Percentiles rank a stretch among this genome's conserved stretches.
phyloP scores from a whole-genome alignment of 2,888 invertebrate species.

The Prosapia bicincta region DNA sequence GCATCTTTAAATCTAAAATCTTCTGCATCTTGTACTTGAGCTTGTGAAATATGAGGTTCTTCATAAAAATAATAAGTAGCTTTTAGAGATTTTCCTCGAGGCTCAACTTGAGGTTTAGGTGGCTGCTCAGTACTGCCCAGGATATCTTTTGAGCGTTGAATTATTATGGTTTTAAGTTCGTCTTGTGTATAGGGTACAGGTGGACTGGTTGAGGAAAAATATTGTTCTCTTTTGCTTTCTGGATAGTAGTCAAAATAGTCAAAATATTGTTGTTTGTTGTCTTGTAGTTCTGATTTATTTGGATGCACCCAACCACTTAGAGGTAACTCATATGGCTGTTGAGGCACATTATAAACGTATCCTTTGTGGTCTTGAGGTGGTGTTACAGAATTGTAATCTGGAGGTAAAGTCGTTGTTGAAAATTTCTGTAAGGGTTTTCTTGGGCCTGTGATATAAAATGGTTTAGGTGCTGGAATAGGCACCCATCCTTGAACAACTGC shows the following conservation, averaged over 20 bases:
- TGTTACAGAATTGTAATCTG: constrained; percentile 21
- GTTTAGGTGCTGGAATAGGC: constrained; percentile 40
- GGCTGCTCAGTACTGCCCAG: constrained; percentile 11
- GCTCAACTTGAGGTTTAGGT: constrained; percentile 12
- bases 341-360: constrained; percentile 11
- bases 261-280: constrained; percentile 17
- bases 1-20: background rate
- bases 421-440: constrained; percentile 30
- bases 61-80: constrained; percentile 65
- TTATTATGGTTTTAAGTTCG: constrained; percentile 6
- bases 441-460: constrained; percentile 39
- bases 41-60: constrained; percentile 45
- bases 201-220: constrained; percentile 13
- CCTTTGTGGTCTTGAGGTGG: constrained; percentile 8
- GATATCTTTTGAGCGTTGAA: constrained; percentile 8
- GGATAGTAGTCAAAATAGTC: constrained; percentile 17
- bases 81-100: constrained; percentile 32
- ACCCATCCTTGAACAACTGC: constrained; percentile 39
- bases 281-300: constrained; percentile 20
- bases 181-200: constrained; percentile 10
- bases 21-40: constrained; percentile 16
- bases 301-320: constrained; percentile 28
- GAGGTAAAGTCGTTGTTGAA: constrained; percentile 13
- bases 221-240: constrained; percentile 12
- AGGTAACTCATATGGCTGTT: constrained; percentile 22